These are phyloP conservation scores for Bemisia tabaci DNA, from an alignment of 1,140 invertebrate genomes.

Conservation along the genomic window DNA sequence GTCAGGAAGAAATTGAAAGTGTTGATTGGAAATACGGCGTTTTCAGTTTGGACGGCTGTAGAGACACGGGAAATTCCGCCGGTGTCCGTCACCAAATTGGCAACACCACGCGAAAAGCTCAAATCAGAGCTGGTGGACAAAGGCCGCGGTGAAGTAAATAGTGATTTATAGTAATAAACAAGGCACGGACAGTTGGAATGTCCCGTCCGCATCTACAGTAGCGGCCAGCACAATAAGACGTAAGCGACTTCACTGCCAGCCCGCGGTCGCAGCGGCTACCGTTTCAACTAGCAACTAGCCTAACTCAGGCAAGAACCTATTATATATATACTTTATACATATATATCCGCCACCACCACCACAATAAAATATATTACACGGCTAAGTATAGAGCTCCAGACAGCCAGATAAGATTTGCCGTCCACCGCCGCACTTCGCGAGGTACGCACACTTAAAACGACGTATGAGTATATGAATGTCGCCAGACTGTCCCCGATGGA, in stretches of 20 bases:
- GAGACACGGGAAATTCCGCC: too few species aligned
- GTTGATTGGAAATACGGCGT: too few species aligned
- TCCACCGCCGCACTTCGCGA: not conserved
- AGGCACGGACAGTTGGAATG: not conserved
- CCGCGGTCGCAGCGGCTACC: not conserved
- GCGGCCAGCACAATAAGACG: not conserved
- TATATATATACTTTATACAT: too few species aligned
- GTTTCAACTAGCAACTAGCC: not conserved
- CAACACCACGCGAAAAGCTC: too few species aligned
- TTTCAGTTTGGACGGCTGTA: too few species aligned
- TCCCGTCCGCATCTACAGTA: not conserved
- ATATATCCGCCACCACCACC: too few species aligned
- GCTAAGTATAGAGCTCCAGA: not conserved
- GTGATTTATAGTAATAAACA: not conserved
- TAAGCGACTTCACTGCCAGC: not conserved
- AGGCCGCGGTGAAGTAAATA: not conserved
- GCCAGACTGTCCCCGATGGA: too few species aligned
- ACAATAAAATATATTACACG: not conserved
- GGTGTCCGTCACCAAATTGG: too few species aligned
- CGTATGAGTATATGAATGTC: too few species aligned
- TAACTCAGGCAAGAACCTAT: not conserved
- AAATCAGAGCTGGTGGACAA: not conserved
- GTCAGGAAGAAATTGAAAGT: too few species aligned
- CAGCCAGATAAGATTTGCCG: not conserved
- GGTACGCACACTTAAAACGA: too few species aligned